These are phyloP conservation scores for Tyrophagus putrescentiae DNA, from an alignment of 1,140 invertebrate species.

Conservation along the genomic window DNA sequence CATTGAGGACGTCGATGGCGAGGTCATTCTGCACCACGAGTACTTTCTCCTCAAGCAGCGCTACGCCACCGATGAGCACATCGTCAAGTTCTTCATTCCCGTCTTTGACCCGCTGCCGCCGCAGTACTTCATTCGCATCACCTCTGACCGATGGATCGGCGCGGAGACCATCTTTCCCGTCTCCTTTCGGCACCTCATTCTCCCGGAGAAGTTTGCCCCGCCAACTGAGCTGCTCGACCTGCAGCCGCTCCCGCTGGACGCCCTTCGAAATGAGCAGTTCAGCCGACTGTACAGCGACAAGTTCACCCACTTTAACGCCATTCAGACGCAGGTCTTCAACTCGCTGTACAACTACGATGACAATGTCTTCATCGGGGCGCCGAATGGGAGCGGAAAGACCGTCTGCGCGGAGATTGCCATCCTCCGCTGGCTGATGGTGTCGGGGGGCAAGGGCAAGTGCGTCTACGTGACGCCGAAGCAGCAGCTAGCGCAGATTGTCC, in stretches of 20 bases:
- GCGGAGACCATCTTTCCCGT: constrained; percentile 90
- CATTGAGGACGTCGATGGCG: constrained; percentile 94
- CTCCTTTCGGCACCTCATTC: constrained; percentile 88
- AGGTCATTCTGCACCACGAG: constrained; percentile 84
- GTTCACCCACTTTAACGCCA: constrained; percentile 92
- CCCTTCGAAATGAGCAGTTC: constrained; percentile 59
- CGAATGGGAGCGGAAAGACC: constrained; percentile 91
- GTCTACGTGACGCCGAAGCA: constrained; percentile 89
- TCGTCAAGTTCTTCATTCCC: constrained; percentile 95
- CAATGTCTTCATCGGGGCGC: constrained; percentile 95
- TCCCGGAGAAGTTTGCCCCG: constrained; percentile 95
- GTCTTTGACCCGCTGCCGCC: constrained; percentile 95
- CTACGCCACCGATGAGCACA: constrained; percentile 83
- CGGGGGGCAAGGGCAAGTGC: constrained; percentile 43
- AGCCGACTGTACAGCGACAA: constrained; percentile 69
- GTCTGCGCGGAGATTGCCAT: constrained; percentile 94
- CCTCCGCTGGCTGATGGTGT: constrained; percentile 63
- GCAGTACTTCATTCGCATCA: constrained; percentile 78
- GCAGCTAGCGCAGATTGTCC: constrained; percentile 75
- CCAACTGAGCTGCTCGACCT: constrained; percentile 95
- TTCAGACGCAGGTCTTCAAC: constrained; percentile 99
- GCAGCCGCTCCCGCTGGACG: constrained; percentile 71
- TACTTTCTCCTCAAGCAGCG: constrained; percentile 92
- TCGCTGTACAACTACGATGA: constrained; percentile 96
- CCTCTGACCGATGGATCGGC: constrained; percentile 44